phyloP scores from a whole-genome alignment of 2,797 vertebrate genomes.

The Lemur catta region DNA sequence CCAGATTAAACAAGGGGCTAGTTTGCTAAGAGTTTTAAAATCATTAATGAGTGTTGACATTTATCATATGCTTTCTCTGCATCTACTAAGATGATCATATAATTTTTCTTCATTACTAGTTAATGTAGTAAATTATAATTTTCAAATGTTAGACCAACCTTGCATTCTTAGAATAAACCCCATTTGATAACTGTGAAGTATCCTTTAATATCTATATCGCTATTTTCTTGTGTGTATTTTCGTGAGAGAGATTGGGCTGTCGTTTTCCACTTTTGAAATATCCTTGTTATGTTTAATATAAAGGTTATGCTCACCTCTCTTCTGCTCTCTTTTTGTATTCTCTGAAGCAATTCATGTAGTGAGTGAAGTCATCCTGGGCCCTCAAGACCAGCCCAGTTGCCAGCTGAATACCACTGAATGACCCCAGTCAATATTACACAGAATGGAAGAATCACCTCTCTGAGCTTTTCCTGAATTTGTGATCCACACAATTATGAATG shows the following conservation, averaged over 20 bases:
- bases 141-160: neutral
- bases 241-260: neutral
- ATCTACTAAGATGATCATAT: neutral
- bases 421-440: neutral
- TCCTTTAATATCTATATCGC: neutral
- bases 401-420: neutral
- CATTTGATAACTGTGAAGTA: neutral
- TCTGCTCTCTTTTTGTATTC: neutral
- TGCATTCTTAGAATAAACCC: neutral
- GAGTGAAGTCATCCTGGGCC: neutral
- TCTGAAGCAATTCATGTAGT: neutral
- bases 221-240: neutral
- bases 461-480: neutral
- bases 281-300: neutral
- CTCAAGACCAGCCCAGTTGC: neutral
- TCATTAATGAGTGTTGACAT: neutral
- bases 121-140: neutral
- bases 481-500: neutral
- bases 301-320: neutral
- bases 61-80: neutral
- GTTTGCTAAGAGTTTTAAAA: neutral
- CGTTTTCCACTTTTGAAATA: neutral
- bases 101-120: neutral
- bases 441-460: neutral
- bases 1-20: neutral